phyloP scores from a whole-genome alignment of 2,113 vertebrate genomes.

The Diadophis punctatus region DNA sequence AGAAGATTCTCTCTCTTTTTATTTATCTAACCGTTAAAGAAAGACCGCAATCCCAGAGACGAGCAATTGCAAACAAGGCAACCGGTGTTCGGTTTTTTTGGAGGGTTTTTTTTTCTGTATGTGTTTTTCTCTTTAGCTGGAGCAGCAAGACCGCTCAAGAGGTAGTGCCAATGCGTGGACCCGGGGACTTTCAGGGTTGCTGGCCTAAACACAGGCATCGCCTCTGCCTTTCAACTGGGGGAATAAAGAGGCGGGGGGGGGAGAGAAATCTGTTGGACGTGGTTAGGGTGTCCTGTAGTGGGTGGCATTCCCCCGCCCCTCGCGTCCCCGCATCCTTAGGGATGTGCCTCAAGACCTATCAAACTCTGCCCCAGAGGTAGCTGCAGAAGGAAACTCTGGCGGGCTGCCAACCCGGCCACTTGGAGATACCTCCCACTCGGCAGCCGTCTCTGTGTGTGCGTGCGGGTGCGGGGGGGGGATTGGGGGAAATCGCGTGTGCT shows the following conservation, averaged over 20 bases:
- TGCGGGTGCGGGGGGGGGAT: neutral
- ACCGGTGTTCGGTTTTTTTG: neutral
- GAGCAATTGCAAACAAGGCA: neutral
- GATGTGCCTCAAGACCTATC: conserved; percentile 57
- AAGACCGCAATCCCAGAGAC: neutral
- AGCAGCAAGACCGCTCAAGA: neutral
- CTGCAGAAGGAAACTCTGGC: conserved; percentile 65
- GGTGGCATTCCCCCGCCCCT: conserved; percentile 29
- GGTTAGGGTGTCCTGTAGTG: neutral
- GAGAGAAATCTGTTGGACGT: neutral
- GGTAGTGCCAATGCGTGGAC: neutral
- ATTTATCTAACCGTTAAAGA: neutral
- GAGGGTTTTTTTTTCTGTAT: neutral
- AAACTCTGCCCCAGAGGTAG: conserved; percentile 51
- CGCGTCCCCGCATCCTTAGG: conserved; percentile 41
- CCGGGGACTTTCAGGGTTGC: neutral
- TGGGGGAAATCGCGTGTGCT: neutral
- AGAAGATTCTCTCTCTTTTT: neutral
- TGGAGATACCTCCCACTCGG: conserved; percentile 66
- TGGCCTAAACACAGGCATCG: conserved; percentile 28
- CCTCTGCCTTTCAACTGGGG: conserved; percentile 37
- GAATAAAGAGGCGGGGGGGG: too few species aligned
- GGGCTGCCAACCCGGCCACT: conserved; percentile 58
- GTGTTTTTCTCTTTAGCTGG: neutral
- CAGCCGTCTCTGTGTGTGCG: neutral